Conservation (phyloP, 2,113 vertebrate species). For the Willisornis vidua region DNA sequence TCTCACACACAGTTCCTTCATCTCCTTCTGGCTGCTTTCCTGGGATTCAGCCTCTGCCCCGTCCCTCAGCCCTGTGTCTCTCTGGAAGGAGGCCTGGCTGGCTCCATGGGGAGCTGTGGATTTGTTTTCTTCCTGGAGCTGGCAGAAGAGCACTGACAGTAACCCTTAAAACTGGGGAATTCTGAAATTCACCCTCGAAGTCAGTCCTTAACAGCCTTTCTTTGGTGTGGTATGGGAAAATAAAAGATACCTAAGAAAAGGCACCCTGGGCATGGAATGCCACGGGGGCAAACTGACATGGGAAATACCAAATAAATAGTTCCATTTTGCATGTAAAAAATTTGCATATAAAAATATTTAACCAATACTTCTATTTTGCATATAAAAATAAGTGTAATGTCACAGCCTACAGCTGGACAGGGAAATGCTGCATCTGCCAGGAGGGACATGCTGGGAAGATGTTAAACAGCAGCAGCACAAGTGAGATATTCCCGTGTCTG, state of each 20-base stretch:
- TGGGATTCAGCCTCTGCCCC: neutral
- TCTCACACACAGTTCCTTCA: neutral
- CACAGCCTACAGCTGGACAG: neutral
- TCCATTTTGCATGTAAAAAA: neutral
- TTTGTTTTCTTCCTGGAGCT: neutral
- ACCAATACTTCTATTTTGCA: neutral
- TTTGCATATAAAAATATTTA: neutral
- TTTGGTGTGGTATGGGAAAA: neutral
- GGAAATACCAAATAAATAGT: neutral
- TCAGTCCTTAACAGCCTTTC: neutral
- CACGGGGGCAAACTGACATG: neutral
- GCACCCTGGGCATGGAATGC: neutral
- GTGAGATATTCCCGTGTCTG: neutral
- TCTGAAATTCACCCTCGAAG: neutral
- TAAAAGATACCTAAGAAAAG: neutral
- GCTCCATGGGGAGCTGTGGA: neutral
- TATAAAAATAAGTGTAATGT: neutral
- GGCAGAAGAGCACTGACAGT: accelerated
- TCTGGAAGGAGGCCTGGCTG: accelerated
- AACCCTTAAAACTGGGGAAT: neutral
- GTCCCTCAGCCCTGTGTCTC: neutral
- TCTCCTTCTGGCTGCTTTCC: neutral
- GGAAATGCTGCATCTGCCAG: neutral
- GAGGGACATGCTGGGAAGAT: accelerated
- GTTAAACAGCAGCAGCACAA: neutral